Evolutionary conservation across 2,113 vertebrate genomes (phyloP).

Genomic region (Oplegnathus fasciatus): DNA sequence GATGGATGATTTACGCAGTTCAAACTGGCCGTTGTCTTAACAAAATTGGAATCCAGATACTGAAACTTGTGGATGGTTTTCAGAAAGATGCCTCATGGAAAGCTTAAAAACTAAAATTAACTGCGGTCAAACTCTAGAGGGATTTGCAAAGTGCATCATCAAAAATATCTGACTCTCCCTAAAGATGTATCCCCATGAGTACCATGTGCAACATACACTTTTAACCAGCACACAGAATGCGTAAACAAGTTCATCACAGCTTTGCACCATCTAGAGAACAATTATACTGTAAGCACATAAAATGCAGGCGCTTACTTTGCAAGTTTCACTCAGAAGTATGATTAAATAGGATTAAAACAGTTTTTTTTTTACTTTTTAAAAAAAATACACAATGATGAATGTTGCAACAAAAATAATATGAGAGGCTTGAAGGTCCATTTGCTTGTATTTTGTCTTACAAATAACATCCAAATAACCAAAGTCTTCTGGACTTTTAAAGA

Average conservation of each 20-base stretch:
- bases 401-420: background rate
- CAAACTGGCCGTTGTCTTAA: conserved; percentile 13
- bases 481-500: conserved; percentile 8
- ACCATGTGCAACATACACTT: conserved; percentile 28
- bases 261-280: conserved; percentile 33
- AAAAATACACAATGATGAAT: background rate
- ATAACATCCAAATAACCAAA: background rate
- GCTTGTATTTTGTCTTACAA: conserved; percentile 19
- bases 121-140: conserved; percentile 28
- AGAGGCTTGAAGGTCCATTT: background rate
- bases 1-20: background rate
- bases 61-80: conserved; percentile 14
- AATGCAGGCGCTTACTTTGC: background rate
- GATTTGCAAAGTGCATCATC: conserved; percentile 57
- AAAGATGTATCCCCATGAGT: conserved; percentile 46
- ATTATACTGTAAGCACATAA: conserved; percentile 14
- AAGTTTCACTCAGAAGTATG: conserved; percentile 7
- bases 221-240: conserved; percentile 40
- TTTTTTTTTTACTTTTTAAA: background rate
- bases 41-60: conserved; percentile 12
- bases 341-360: background rate
- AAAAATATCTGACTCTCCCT: conserved; percentile 52
- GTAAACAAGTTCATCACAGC: conserved; percentile 60
- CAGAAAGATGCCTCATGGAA: conserved; percentile 26
- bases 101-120: conserved; percentile 38